Conservation (phyloP, 2,113 vertebrate species). For the Acinonyx jubatus region DNA sequence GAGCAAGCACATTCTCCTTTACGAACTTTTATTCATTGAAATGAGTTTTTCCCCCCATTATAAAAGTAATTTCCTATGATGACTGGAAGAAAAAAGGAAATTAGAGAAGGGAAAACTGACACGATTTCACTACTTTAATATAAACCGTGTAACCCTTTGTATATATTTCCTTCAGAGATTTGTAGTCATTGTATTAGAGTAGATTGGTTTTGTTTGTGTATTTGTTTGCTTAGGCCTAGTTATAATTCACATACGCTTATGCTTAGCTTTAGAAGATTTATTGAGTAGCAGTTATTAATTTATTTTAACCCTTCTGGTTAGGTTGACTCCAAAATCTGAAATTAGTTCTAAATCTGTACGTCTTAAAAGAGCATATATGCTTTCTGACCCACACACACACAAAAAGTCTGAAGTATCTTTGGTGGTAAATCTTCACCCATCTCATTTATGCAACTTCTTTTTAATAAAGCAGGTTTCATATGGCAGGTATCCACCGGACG, state of each 20-base stretch:
- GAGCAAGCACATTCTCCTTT: neutral
- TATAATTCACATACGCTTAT: neutral
- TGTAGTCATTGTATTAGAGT: neutral
- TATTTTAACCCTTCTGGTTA: neutral
- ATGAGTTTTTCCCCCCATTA: neutral
- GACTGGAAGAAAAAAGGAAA: neutral
- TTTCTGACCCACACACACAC: neutral
- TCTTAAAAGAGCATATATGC: neutral
- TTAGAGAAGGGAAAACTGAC: neutral
- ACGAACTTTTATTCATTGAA: neutral
- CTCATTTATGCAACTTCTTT: neutral
- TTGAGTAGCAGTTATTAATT: constrained; percentile 11
- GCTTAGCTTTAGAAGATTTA: constrained; percentile 34
- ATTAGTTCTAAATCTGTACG: neutral
- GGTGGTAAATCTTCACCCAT: neutral
- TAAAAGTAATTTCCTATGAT: neutral
- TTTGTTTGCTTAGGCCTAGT: neutral
- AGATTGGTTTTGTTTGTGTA: neutral
- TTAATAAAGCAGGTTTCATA: neutral
- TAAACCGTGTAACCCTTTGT: neutral
- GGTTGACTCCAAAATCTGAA: neutral
- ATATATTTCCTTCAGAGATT: neutral
- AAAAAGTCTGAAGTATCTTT: neutral
- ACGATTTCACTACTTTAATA: neutral
- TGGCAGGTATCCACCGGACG: neutral